A percentile compares a stretch with the other conserved stretches of the same genome.
These are phyloP conservation scores for Brachynemurus nebulosus DNA, from an alignment of 2,888 invertebrate species.

Conservation along the genomic window DNA sequence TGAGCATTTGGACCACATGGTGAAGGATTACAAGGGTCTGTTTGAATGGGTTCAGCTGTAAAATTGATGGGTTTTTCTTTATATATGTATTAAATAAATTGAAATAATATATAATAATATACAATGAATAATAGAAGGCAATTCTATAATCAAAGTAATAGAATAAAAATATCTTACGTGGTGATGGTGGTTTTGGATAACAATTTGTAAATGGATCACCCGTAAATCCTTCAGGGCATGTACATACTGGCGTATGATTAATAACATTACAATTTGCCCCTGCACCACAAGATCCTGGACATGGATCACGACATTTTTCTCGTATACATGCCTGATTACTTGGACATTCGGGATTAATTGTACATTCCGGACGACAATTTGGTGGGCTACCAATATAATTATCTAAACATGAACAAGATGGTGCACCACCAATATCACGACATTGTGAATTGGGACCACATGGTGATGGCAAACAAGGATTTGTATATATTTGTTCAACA, in stretches of 20 bases:
- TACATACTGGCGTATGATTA: conserved; percentile 48
- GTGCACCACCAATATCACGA: conserved; percentile 35
- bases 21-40: conserved; percentile 57
- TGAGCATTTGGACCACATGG: conserved; percentile 53
- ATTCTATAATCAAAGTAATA: conserved; percentile 36
- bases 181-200: conserved; percentile 26
- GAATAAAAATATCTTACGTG: conserved; percentile 14
- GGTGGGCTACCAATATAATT: conserved; percentile 51
- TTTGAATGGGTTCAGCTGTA: conserved; percentile 25
- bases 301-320: conserved; percentile 51
- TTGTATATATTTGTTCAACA: conserved; percentile 20
- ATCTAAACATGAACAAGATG: conserved; percentile 45
- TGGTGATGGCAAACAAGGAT: conserved; percentile 50
- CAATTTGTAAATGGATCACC: conserved; percentile 48
- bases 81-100: not conserved
- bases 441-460: conserved; percentile 52
- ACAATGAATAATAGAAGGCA: conserved; percentile 28
- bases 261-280: conserved; percentile 42
- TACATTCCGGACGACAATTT: conserved; percentile 52
- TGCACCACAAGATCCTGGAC: conserved; percentile 51
- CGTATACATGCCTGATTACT: conserved; percentile 49
- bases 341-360: conserved; percentile 50
- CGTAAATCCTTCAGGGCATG: conserved; percentile 40
- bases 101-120: not conserved
- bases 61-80: conserved; percentile 21